These are phyloP conservation scores for Aphidius gifuensis DNA, from an alignment of 1,140 invertebrate genomes.

Conservation along the genomic window DNA sequence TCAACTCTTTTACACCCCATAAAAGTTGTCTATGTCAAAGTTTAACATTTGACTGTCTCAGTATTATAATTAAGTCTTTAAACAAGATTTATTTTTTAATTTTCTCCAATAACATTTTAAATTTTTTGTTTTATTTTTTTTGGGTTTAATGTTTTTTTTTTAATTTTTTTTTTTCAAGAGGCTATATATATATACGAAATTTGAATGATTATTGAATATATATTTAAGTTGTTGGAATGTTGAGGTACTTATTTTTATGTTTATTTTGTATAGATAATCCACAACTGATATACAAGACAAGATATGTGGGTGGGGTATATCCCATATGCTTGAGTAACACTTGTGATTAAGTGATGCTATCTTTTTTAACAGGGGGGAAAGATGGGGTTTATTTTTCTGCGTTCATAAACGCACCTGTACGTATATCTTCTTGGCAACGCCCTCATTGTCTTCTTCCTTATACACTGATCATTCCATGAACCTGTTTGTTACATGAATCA, in stretches of 20 bases:
- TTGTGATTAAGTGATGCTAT: constrained; percentile 54
- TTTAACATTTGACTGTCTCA: not conserved
- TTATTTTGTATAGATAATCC: constrained; percentile 53
- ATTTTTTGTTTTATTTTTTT: too few relatives aligned
- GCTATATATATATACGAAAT: too few relatives aligned
- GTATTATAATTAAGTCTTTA: too few relatives aligned
- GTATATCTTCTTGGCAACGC: constrained; percentile 12
- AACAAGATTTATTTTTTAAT: too few relatives aligned
- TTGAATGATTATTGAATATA: too few relatives aligned
- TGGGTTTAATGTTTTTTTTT: too few relatives aligned
- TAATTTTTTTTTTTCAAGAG: too few relatives aligned
- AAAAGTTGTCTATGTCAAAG: constrained; percentile 1
- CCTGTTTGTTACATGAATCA: constrained; percentile 8
- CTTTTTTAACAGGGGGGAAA: constrained; percentile 19
- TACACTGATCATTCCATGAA: not conserved
- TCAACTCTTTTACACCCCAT: constrained; percentile 9
- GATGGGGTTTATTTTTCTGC: constrained; percentile 27
- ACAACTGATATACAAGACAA: constrained; percentile 35
- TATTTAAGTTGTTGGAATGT: too few relatives aligned
- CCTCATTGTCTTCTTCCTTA: constrained; percentile 26
- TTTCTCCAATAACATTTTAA: too few relatives aligned
- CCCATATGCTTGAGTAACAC: constrained; percentile 42
- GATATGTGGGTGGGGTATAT: constrained; percentile 48
- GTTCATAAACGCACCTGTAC: constrained; percentile 40
- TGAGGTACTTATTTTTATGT: constrained; percentile 30